phyloP scores from a whole-genome alignment of 2,888 invertebrate species.

The Euclidia mi region DNA sequence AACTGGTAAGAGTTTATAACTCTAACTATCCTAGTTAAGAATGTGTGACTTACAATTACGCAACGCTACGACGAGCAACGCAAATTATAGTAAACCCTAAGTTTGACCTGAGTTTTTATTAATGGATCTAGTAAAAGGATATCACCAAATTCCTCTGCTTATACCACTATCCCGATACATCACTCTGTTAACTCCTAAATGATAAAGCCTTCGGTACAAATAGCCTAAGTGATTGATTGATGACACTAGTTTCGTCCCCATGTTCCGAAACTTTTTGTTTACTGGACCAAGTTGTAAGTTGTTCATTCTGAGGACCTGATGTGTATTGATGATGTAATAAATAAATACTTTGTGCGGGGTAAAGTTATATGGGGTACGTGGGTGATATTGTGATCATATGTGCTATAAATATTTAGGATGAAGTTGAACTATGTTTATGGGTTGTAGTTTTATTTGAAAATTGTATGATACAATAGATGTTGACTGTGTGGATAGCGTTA shows the following conservation, averaged over 20 bases:
- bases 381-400: not conserved
- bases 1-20: no score
- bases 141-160: not conserved
- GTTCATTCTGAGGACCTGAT: slow-evolving; percentile 35
- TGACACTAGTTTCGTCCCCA: slow-evolving; percentile 69
- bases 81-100: no score
- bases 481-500: no score
- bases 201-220: slow-evolving; percentile 57
- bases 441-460: no score
- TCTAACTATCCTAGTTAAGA: no score
- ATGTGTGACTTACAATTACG: no score
- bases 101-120: no score
- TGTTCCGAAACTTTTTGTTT: slow-evolving; percentile 78
- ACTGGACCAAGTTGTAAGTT: slow-evolving; percentile 62
- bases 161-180: slow-evolving; percentile 12
- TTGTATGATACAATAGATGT: no score
- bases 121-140: not conserved
- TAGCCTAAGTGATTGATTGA: slow-evolving; percentile 75
- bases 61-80: no score
- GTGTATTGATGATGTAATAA: slow-evolving; percentile 46
- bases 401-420: no score
- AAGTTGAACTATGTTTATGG: no score
- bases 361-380: not conserved
- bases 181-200: slow-evolving; percentile 19
- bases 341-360: slow-evolving; percentile 16